Base-by-base conservation (phyloP, 2,113 vertebrate genomes). In the Chinchilla lanigera region DNA sequence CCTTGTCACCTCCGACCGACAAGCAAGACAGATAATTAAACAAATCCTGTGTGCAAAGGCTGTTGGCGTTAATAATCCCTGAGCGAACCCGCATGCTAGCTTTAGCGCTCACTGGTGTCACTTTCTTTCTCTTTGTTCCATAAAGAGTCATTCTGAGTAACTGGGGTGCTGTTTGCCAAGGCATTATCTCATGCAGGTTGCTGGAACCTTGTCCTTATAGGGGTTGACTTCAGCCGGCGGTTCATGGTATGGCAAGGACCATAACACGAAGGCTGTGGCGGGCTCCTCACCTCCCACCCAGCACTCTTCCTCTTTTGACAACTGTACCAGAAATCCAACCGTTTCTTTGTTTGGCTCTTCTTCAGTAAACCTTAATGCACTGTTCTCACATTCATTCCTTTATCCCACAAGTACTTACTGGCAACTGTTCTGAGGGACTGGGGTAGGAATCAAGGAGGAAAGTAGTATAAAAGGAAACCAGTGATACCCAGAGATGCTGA, bases 21-120 rank as follows among this genome's bases (percentile, higher is more conserved):
- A 26, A 78, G 86, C 60, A 85, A 20, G 91, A 69, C 58, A 85
- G 92, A 30, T 47, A 84, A 93, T 84, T 56, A 84, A 50, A 58
- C 93, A 96, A 97, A 97, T 97, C 95, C 77, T n/a, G 81, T 60
- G 33, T 7, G 67, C 47, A 94, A 90, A 91, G 82, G 28, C 71
- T 13, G 19, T 17, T 95, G 92, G 60, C 96, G n/a, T 7, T 20
- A 82, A 56, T 90, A 92, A 96, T 93, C 77, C 96, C 80, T 3
- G 47, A 69, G 78, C 84, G 33, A 86, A 77, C 7, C 56, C 10
- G 3, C 22, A 13, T 1, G 0, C 54, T 44, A 83, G 56, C 80
- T 50, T 84, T 3, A 1, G 52, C 60, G 35, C 69, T 96, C 19
- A 0, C 20, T 56, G 50, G 75, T 0, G 2, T 89, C 28, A 8